Evolutionary conservation across 2,888 invertebrate species (phyloP).

Genomic region (Polydrusus cervinus): DNA sequence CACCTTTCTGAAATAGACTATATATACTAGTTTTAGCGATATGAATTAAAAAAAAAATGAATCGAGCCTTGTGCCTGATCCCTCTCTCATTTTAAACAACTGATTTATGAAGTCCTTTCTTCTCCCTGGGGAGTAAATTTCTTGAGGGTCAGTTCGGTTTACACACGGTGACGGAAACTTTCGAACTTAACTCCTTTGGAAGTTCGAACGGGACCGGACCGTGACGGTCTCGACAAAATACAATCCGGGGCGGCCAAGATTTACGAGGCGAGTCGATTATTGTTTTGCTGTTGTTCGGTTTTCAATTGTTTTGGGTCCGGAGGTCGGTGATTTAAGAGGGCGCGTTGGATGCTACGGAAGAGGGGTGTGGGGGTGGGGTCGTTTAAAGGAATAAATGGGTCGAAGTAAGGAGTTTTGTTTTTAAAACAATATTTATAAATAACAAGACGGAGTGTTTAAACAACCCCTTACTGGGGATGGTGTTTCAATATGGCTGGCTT

Average conservation of each 20-base stretch:
- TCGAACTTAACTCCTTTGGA: conserved; percentile 50
- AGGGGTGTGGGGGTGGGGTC: neutral
- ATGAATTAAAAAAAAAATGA: too few relatives aligned
- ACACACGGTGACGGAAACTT: conserved; percentile 51
- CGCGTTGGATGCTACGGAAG: neutral
- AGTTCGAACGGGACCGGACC: conserved; percentile 48
- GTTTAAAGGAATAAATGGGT: neutral
- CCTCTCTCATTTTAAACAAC: conserved; percentile 41
- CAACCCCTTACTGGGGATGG: too few relatives aligned
- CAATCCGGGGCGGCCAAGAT: conserved; percentile 51
- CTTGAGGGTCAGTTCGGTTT: conserved; percentile 52
- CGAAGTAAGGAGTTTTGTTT: too few relatives aligned
- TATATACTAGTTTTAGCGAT: too few relatives aligned
- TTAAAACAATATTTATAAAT: too few relatives aligned
- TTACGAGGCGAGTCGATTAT: conserved; percentile 55
- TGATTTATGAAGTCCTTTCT: conserved; percentile 45
- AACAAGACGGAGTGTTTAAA: too few relatives aligned
- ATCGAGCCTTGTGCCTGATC: too few relatives aligned
- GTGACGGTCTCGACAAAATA: conserved; percentile 53
- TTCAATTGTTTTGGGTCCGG: conserved; percentile 47
- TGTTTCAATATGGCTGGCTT: too few relatives aligned
- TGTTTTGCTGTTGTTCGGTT: conserved; percentile 54
- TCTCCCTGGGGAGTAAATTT: conserved; percentile 39
- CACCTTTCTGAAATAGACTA: too few relatives aligned
- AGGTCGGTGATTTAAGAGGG: conserved; percentile 46